Base-by-base conservation (phyloP, 2,888 invertebrate species). In the Mesorhabditis sp. region DNA sequence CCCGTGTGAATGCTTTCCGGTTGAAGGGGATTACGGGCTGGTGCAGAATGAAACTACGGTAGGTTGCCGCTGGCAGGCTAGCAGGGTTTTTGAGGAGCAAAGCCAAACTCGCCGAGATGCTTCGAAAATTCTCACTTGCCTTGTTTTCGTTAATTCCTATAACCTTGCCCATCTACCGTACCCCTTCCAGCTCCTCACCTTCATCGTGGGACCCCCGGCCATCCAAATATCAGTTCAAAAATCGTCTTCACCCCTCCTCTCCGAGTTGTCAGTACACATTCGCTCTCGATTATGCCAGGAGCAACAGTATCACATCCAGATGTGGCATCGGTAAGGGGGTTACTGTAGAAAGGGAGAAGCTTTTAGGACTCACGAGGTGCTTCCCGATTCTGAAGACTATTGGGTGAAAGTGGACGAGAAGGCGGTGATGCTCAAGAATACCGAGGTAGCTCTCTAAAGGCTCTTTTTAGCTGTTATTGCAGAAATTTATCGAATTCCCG, bases 191-290 rank as follows among this genome's bases (percentile, higher is more conserved):
- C 67, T 72, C 3, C 67, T 71, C 6, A 69, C 66, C 4, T 77
- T 77, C 66, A 44, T 68, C 28, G 78, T 78, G 5, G 68, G 69
- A 6, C 75, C 78, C 4, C 78, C 78, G 13, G 67, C 73, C 28
- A 67, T 78, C 50, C 69, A 70, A 70, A 72, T 78, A 10, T 69
- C 68, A 13, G 69, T 71, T 3, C 78, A 76, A 28, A 76, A 50
- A 50, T 50, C 58, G 2, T 0, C 58, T 1, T 13, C n/a, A 1
- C 10, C 58, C 0, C 2, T 50, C 1, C n/a, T 50, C 2, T 13
- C 58, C 58, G 58, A 10, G 2, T 13, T 50, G 10, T 50, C 58
- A 13, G n/a, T 50, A 10, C 10, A 50, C 10, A n/a, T 50, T n/a
- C 7, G n/a, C 10, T n/a, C 58, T 10, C 58, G 58, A n/a, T n/a